A percentile compares a stretch with the other conserved stretches of the same genome.
Evolutionary conservation across 2,888 invertebrate species (phyloP).

Genomic region (Rhodophaea formosa): DNA sequence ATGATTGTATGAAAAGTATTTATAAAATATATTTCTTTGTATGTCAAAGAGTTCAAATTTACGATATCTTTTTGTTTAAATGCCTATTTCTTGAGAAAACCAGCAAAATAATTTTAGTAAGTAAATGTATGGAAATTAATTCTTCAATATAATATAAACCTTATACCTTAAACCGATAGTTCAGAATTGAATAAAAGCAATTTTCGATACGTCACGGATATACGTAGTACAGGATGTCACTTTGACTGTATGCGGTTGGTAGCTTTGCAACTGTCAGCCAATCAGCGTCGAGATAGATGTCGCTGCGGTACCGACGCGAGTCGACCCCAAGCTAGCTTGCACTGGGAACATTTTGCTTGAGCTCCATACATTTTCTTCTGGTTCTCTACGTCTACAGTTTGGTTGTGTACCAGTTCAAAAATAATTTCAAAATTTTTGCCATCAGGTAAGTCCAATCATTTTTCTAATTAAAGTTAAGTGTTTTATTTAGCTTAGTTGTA

Average conservation of each 20-base stretch:
- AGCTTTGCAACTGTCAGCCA: conserved; percentile 55
- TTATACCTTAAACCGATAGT: conserved; percentile 27
- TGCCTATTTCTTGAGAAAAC: conserved; percentile 50
- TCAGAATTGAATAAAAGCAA: conserved; percentile 34
- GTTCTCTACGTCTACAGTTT: conserved; percentile 81
- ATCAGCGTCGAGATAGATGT: conserved; percentile 68
- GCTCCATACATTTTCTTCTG: conserved; percentile 82
- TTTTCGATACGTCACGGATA: conserved; percentile 65
- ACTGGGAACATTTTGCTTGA: conserved; percentile 78
- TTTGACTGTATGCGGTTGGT: conserved; percentile 55
- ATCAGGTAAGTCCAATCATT: conserved; percentile 75
- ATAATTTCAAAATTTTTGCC: conserved; percentile 81
- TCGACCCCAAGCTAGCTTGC: conserved; percentile 77
- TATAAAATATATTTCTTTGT: conserved; percentile 46
- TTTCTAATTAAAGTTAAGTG: conserved; percentile 59
- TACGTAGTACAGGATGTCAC: conserved; percentile 71
- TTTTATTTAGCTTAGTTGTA: conserved; percentile 58
- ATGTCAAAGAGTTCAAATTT: conserved; percentile 32
- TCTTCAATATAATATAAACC: conserved; percentile 32
- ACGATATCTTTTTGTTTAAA: conserved; percentile 40
- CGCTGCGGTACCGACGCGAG: conserved; percentile 73
- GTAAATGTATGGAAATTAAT: conserved; percentile 61
- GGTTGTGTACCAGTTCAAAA: conserved; percentile 80
- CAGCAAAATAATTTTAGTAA: conserved; percentile 58
- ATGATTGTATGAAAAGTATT: conserved; percentile 47